These are phyloP conservation scores for Manduca sexta DNA, from an alignment of 1,140 invertebrate genomes.

Conservation along the genomic window DNA sequence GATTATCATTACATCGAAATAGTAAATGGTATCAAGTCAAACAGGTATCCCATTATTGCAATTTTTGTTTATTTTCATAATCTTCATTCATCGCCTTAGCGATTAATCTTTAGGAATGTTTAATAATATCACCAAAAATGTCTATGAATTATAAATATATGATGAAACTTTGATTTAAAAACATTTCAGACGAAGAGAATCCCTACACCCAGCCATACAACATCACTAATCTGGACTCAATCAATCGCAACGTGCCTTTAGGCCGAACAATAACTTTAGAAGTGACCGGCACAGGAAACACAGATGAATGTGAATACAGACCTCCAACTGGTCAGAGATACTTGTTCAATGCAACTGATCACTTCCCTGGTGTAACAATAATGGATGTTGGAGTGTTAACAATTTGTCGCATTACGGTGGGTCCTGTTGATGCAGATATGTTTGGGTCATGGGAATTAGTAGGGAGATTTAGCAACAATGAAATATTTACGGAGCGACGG, in stretches of 20 bases:
- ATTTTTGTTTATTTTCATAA: too few relatives aligned
- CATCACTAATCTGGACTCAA: constrained; percentile 10
- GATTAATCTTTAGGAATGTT: not conserved
- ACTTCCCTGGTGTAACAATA: constrained; percentile 5
- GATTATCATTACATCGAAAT: too few relatives aligned
- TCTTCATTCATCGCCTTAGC: too few relatives aligned
- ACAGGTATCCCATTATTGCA: too few relatives aligned
- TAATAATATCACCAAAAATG: not conserved
- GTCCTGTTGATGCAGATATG: constrained; percentile 14
- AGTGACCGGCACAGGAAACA: constrained; percentile 5
- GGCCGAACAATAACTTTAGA: constrained; percentile 8
- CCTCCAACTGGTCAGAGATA: constrained; percentile 9
- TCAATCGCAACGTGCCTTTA: constrained; percentile 10
- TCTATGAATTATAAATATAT: not conserved
- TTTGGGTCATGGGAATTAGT: constrained; percentile 19
- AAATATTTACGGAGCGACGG: constrained; percentile 10
- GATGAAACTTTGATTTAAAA: not conserved
- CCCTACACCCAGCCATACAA: constrained; percentile 27
- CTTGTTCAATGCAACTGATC: not conserved
- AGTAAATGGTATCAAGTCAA: too few relatives aligned
- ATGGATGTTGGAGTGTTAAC: not conserved
- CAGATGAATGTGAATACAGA: constrained; percentile 13
- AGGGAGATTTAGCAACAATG: constrained; percentile 20
- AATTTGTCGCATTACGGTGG: constrained; percentile 9
- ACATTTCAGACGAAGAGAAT: constrained; percentile 18